Base-by-base conservation (phyloP, 1,140 invertebrate species). In the Sminthurides bifidus region DNA sequence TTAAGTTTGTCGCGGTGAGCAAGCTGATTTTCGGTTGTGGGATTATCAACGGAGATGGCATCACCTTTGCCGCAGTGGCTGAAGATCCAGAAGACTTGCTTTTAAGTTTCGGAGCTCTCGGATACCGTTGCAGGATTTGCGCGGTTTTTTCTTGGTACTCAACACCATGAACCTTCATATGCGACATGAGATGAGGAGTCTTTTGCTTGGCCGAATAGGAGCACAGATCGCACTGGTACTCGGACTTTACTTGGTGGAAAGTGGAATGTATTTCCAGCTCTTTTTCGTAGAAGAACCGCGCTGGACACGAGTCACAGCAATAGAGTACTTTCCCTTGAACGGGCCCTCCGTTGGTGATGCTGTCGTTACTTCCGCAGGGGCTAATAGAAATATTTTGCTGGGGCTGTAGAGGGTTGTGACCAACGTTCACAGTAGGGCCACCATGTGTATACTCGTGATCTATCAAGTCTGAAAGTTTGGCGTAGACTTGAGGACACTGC, bases 141-240 rank as follows among this genome's bases (percentile, higher is more conserved):
- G 79, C 80, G 2, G 84, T 87, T 65, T 83, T 79, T 40, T 84
- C 58, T 70, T 88, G 80, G 69, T 92, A 92, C 63, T 88, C 84
- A 5, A 79, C 74, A 3, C 82, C 80, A 68, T 92, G 89, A 0
- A 90, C 85, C 63, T 80, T 79, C 2, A 76, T 72, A 70, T 92
- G 88, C 3, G 80, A 76, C n/a, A 76, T 67, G 10, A 91, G 70
- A 66, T 87, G 78, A 1, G 75, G 73, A 56, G 79, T 77, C 40
- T 68, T 54, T 62, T 86, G 80, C 0, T 79, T 71, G 0, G 84
- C 80, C 0, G 83, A 78, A 67, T 86, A 91, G n/a, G 82, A 81
- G 66, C 87, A 91, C 67, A 76, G 78, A 48, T 80, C 75, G 64
- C 87, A 91, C 53, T 80, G 76, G 61, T 80, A 80, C 6, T 76